Percentiles rank a stretch among this genome's conserved stretches.
Conservation (phyloP, 2,113 vertebrate species). For the Bagarius yarrelli region DNA sequence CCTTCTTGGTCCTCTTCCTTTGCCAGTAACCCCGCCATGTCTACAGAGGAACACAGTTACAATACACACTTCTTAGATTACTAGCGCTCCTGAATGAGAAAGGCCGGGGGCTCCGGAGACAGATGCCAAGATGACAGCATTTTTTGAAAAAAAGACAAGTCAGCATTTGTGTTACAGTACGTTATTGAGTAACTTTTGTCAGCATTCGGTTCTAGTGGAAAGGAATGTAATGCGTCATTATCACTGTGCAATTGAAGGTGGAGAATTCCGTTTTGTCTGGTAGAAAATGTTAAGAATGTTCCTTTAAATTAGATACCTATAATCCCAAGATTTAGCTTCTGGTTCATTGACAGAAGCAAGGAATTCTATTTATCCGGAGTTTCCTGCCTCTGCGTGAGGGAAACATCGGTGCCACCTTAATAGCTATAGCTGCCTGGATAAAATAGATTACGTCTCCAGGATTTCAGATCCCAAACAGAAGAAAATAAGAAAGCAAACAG, state of each 20-base stretch:
- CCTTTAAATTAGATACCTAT: neutral
- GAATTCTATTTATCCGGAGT: slow-evolving; percentile 30
- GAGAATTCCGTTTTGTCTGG: neutral
- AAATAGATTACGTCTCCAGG: slow-evolving; percentile 39
- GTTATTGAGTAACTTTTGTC: neutral
- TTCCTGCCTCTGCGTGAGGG: slow-evolving; percentile 29
- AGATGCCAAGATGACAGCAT: slow-evolving; percentile 19
- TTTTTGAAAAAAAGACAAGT: slow-evolving; percentile 3
- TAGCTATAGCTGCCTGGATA: slow-evolving; percentile 19
- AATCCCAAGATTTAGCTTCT: slow-evolving; percentile 13
- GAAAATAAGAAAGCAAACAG: slow-evolving; percentile 36
- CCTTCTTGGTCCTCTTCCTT: slow-evolving; percentile 63
- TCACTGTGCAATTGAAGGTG: slow-evolving; percentile 1
- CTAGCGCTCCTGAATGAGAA: slow-evolving; percentile 4
- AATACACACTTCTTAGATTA: slow-evolving; percentile 2
- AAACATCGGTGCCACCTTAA: slow-evolving; percentile 19
- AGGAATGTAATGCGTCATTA: slow-evolving; percentile 6
- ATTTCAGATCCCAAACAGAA: slow-evolving; percentile 32
- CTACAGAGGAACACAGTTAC: slow-evolving; percentile 56
- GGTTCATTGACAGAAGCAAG: neutral
- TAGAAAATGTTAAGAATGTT: slow-evolving; percentile 8
- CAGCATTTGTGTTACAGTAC: neutral
- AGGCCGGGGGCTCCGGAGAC: neutral
- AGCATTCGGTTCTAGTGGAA: neutral
- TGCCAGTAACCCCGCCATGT: slow-evolving; percentile 76